A percentile compares a stretch with the other conserved stretches of the same genome.
Conservation (phyloP, 2,888 invertebrate genomes). For the Aporophyla nigra region DNA sequence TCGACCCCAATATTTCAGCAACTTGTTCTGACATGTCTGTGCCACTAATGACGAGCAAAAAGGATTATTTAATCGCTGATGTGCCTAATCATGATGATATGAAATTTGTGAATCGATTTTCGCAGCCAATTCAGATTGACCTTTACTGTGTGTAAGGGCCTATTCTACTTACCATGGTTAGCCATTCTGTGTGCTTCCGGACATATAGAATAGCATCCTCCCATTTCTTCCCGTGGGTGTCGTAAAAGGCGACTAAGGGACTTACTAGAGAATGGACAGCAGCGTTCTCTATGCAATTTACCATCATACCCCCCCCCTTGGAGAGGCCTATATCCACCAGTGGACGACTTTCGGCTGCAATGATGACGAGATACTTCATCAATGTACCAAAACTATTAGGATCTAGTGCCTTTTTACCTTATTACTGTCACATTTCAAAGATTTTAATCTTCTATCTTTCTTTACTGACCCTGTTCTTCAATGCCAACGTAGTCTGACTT, state of each 20-base stretch:
- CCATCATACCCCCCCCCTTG: too few relatives aligned
- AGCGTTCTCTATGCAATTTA: too few relatives aligned
- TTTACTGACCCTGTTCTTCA: not conserved
- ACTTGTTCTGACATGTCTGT: not conserved
- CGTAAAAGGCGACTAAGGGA: too few relatives aligned
- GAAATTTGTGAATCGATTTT: not conserved
- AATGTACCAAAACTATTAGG: not conserved
- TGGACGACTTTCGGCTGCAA: too few relatives aligned
- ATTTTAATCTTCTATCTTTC: too few relatives aligned
- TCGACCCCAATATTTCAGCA: not conserved
- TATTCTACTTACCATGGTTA: not conserved
- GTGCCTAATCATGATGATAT: slow-evolving; percentile 8
- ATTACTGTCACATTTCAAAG: not conserved
- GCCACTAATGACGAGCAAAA: too few relatives aligned
- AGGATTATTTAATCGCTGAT: not conserved
- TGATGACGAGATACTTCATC: not conserved
- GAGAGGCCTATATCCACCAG: too few relatives aligned
- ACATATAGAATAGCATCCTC: too few relatives aligned
- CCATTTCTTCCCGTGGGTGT: too few relatives aligned
- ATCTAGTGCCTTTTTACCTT: not conserved
- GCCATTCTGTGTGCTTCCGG: too few relatives aligned
- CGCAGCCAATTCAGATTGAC: not conserved
- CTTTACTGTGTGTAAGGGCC: not conserved
- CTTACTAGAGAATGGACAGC: too few relatives aligned
- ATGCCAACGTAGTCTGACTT: slow-evolving; percentile 17